phyloP scores from a whole-genome alignment of 2,113 vertebrate genomes.

The Psettodes erumei region DNA sequence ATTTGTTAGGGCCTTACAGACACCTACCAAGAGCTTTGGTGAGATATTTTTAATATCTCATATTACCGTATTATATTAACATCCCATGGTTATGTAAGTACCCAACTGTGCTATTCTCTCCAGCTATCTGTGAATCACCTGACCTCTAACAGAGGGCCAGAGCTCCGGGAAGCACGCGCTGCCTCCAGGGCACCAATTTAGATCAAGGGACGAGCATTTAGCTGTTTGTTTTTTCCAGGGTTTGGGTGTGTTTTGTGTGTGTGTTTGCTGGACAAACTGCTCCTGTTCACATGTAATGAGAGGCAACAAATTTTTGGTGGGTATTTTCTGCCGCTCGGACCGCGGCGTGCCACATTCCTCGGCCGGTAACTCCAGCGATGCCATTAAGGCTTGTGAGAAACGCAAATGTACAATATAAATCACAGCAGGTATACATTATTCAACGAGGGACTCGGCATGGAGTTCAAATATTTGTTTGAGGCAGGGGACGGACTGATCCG shows the following conservation, averaged over 20 bases:
- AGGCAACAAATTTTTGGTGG: neutral
- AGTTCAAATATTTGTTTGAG: constrained; percentile 77
- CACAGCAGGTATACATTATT: constrained; percentile 63
- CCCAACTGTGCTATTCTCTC: neutral
- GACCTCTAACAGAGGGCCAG: constrained; percentile 30
- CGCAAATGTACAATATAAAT: constrained; percentile 65
- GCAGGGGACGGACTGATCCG: constrained; percentile 45
- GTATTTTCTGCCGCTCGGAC: constrained; percentile 5
- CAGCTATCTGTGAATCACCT: constrained; percentile 43
- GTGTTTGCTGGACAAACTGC: constrained; percentile 34
- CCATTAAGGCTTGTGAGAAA: constrained; percentile 46
- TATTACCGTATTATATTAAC: neutral
- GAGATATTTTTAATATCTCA: neutral
- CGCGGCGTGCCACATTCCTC: constrained; percentile 54
- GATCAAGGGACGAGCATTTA: constrained; percentile 38
- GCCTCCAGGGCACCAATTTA: constrained; percentile 32
- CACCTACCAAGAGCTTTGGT: neutral
- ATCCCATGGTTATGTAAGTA: neutral
- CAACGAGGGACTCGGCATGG: constrained; percentile 50
- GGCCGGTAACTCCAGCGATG: constrained; percentile 61
- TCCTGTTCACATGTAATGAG: constrained; percentile 14
- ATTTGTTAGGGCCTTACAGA: neutral
- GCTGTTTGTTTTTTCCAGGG: constrained; percentile 43
- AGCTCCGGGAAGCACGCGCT: constrained; percentile 15
- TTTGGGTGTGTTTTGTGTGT: too few relatives aligned